Evolutionary conservation across 2,888 invertebrate species (phyloP), one percentile per base, ranked within the genome.

Genomic region (Cyrtodaria siliqua): DNA sequence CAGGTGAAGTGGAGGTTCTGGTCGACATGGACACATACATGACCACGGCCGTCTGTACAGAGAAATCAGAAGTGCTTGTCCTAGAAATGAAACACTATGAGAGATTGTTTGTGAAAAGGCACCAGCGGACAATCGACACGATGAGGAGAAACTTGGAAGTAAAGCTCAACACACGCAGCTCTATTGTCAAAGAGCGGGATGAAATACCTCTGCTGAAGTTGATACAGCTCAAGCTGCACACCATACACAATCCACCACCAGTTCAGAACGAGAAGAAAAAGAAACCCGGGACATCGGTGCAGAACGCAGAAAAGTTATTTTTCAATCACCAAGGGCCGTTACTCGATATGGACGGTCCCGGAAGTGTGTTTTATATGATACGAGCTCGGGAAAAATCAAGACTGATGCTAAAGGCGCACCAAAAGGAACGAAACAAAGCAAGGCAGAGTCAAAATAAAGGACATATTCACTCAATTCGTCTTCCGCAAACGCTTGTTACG

Each of bases 71-170:
- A 42, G 89, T 92, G 0, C 86, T 92, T 3, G 91, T 92, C 6
- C 81, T 92, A n/a, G 92, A 92, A 68, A 87, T 88, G 87, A 91
- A 91, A 80, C 92, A 92, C 71, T 92, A 89, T 76, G 92, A 91
- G 59, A 79, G 92, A n/a, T 75, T 92, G 40, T 89, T 92, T 74
- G 87, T 88, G 1, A 87, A 87, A 42, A 82, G 90, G 24, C 92
- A 92, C 69, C 90, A 90, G 23, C 71, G 85, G 27, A 90, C 92
- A 12, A 90, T 92, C 24, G 91, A 92, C n/a, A 56, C 73, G n/a
- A 92, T 92, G 91, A 82, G 88, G 60, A 80, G 82, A 27, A 84
- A 88, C 67, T 82, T 92, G 27, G 88, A 88, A 38, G 72, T 88
- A 42, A 88, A 89, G 71, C 81, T 91, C 14, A 79, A 79, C n/a